Evolutionary conservation across 2,113 vertebrate species (phyloP).

Genomic region (Periophthalmodon schlosseri): DNA sequence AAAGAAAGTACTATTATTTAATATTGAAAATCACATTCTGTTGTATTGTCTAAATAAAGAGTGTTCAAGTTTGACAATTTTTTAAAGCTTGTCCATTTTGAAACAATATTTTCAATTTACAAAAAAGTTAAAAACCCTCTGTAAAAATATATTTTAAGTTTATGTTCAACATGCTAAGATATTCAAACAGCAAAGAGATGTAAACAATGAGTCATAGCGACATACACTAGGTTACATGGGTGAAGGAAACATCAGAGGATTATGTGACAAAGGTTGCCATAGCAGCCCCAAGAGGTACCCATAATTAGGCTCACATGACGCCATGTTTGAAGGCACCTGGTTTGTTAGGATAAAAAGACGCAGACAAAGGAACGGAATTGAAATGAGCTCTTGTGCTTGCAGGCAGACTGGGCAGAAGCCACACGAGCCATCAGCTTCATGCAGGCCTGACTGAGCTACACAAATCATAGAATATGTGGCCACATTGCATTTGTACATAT

Average conservation of each 20-base stretch:
- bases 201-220: conserved; percentile 37
- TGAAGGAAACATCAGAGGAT: conserved; percentile 43
- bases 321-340: conserved; percentile 47
- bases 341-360: conserved; percentile 40
- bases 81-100: too few relatives aligned
- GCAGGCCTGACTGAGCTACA: conserved; percentile 17
- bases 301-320: conserved; percentile 46
- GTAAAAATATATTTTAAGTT: conserved; percentile 6
- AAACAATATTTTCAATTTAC: too few relatives aligned
- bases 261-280: conserved; percentile 62
- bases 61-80: too few relatives aligned
- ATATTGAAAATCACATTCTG: too few relatives aligned
- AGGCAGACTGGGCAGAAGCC: not conserved
- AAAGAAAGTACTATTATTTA: too few relatives aligned
- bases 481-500: not conserved
- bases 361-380: not conserved
- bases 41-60: too few relatives aligned
- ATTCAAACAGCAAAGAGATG: conserved; percentile 23
- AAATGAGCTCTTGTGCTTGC: not conserved
- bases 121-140: not conserved
- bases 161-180: conserved; percentile 24
- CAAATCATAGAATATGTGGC: not conserved
- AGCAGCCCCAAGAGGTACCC: conserved; percentile 28
- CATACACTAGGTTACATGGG: conserved; percentile 1
- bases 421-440: conserved; percentile 3